Evolutionary conservation across 2,888 invertebrate genomes (phyloP), one percentile per base, ranked within the genome.

Genomic region (Hermaeophaga mercurialis): DNA sequence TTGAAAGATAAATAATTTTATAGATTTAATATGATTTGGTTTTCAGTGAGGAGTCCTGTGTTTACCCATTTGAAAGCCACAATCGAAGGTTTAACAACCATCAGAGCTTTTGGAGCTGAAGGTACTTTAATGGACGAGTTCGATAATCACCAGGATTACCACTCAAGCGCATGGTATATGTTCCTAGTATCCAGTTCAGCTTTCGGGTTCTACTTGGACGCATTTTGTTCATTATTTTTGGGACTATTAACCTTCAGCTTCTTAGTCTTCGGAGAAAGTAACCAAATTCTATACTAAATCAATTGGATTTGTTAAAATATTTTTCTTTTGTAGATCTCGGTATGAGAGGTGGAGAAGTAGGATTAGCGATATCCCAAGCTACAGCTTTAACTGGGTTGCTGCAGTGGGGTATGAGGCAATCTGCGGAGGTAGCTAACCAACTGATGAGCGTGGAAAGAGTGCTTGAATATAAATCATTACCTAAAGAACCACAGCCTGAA

Each of bases 361-460:
- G 78, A 24, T 61, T 78, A 31, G 73, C 74, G 3, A 75, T 78
- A 31, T 75, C 77, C 1, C 77, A 78, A 68, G 64, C 74, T 2
- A 64, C 75, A 22, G 66, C 68, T 12, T 61, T 78, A 22, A 73
- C 74, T 2, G 75, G 75, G 26, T 85, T 87, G 84, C 84, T 89
- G 73, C 88, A 89, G 72, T 96, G 94, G 94, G 94, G 94, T 19
- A 92, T 96, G 85, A 64, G 75, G 11, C 77, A 77, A 58, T 75
- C 73, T 66, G 72, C 70, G 8, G 76, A 77, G 65, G 62, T 77
- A 31, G 74, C 75, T 73, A 94, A 91, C 70, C 89, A 87, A 66
- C 91, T 93, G 91, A 93, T 91, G 7, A 88, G 90, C 7, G 96
- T 96, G 0, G 96, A 97, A 78, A 84, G 95, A 76, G 83, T 90